Conservation (phyloP, 1,140 invertebrate genomes). For the Sesamia nonagrioides region DNA sequence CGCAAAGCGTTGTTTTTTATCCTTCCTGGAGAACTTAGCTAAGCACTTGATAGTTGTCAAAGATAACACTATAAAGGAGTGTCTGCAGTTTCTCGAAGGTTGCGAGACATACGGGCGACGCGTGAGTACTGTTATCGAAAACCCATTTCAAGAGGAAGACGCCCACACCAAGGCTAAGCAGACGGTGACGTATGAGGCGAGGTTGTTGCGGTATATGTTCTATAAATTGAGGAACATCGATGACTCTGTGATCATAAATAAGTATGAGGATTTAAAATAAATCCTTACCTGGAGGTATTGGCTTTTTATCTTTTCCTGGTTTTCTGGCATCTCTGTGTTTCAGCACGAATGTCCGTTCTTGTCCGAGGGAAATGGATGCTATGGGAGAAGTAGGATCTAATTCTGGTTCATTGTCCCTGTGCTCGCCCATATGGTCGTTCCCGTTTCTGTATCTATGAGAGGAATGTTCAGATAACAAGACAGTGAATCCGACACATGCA, state of each 20-base stretch:
- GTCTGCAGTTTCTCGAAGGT: constrained; percentile 96
- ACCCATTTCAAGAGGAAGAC: constrained; percentile 92
- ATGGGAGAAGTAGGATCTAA: constrained; percentile 89
- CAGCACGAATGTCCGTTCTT: constrained; percentile 90
- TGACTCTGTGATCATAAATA: constrained; percentile 84
- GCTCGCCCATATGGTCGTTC: constrained; percentile 91
- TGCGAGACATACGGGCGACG: constrained; percentile 96
- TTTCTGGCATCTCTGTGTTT: constrained; percentile 89
- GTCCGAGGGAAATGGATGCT: constrained; percentile 91
- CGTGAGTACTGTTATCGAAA: constrained; percentile 94
- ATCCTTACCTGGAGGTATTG: constrained; percentile 76
- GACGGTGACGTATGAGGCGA: constrained; percentile 97
- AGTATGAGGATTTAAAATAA: constrained; percentile 86
- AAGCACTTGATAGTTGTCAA: constrained; percentile 97
- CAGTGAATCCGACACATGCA: not conserved
- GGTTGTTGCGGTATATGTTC: constrained; percentile 94
- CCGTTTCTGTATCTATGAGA: constrained; percentile 90
- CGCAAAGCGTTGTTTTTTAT: constrained; percentile 97
- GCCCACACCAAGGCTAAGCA: constrained; percentile 93
- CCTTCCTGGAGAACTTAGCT: constrained; percentile 96
- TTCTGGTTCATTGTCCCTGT: constrained; percentile 91
- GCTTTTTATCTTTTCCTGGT: constrained; percentile 76
- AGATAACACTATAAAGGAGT: constrained; percentile 96
- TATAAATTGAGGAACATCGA: constrained; percentile 90
- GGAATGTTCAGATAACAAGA: not conserved